Evolutionary conservation across 2,113 vertebrate species (phyloP).

Genomic region (Athene noctua): DNA sequence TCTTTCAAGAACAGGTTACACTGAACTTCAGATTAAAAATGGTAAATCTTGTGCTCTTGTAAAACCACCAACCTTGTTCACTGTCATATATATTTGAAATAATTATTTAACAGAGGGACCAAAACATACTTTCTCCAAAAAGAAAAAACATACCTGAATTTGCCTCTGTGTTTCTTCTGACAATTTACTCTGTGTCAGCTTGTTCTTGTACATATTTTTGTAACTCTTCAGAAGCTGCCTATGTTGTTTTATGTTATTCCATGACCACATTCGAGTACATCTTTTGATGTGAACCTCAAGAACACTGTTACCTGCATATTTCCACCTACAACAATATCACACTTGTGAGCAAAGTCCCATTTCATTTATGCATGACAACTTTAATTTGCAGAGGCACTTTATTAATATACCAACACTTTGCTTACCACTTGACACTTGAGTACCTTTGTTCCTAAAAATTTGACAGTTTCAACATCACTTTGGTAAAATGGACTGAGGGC

Average conservation of each 20-base stretch:
- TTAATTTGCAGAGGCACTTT: neutral
- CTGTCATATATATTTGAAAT: neutral
- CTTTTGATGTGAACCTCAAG: conserved; percentile 87
- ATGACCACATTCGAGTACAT: conserved; percentile 85
- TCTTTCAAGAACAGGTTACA: neutral
- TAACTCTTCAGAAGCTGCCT: conserved; percentile 84
- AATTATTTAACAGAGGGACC: neutral
- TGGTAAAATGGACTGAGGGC: neutral
- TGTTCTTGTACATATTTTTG: conserved; percentile 83
- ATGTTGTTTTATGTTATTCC: conserved; percentile 85
- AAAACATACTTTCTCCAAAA: neutral
- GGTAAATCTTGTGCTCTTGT: neutral
- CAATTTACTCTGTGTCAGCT: conserved; percentile 82
- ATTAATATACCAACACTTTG: neutral
- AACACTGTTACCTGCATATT: conserved; percentile 83
- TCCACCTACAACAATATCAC: conserved; percentile 84
- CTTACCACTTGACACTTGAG: neutral
- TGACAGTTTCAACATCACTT: neutral
- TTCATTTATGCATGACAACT: neutral
- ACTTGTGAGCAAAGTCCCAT: neutral
- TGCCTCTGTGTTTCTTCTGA: conserved; percentile 80
- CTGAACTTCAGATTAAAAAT: neutral
- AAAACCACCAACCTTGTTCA: neutral
- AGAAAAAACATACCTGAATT: conserved; percentile 80
- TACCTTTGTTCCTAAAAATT: neutral